A percentile compares a stretch with the other conserved stretches of the same genome.
phyloP scores from a whole-genome alignment of 2,797 vertebrate genomes.

The Macrochelys suwanniensis region DNA sequence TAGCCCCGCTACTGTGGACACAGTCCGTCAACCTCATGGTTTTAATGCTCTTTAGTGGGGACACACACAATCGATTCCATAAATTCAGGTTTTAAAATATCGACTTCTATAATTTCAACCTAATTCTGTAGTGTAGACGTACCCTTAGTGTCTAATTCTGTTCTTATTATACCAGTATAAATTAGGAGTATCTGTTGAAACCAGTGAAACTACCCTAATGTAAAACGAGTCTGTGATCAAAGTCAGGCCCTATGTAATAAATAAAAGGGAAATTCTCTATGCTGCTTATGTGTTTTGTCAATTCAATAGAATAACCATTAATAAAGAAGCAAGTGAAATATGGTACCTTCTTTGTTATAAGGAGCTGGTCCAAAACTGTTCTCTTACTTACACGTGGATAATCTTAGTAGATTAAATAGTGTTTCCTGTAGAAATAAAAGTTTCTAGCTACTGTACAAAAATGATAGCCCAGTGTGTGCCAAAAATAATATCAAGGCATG shows the following conservation, averaged over 20 bases:
- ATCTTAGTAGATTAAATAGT: not conserved
- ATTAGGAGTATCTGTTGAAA: not conserved
- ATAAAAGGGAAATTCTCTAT: not conserved
- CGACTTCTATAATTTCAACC: no score
- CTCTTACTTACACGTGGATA: not conserved
- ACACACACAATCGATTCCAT: no score
- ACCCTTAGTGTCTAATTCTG: not conserved
- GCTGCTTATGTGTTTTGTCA: not conserved
- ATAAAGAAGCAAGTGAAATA: not conserved
- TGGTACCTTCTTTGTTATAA: not conserved
- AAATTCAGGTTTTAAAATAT: no score
- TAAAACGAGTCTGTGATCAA: not conserved
- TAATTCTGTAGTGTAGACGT: no score
- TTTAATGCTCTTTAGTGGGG: no score
- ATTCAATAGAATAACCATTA: not conserved
- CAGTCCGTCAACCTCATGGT: no score
- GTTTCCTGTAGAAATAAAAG: not conserved
- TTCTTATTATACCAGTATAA: not conserved
- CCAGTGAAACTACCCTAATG: rapidly evolving
- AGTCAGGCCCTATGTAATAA: not conserved
- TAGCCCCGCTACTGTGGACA: no score
- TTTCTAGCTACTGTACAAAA: not conserved
- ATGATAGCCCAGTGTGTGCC: not conserved
- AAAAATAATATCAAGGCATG: not conserved
- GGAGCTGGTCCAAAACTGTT: not conserved